Evolutionary conservation across 2,113 vertebrate genomes (phyloP).

Genomic region (Mormoops blainvillei): DNA sequence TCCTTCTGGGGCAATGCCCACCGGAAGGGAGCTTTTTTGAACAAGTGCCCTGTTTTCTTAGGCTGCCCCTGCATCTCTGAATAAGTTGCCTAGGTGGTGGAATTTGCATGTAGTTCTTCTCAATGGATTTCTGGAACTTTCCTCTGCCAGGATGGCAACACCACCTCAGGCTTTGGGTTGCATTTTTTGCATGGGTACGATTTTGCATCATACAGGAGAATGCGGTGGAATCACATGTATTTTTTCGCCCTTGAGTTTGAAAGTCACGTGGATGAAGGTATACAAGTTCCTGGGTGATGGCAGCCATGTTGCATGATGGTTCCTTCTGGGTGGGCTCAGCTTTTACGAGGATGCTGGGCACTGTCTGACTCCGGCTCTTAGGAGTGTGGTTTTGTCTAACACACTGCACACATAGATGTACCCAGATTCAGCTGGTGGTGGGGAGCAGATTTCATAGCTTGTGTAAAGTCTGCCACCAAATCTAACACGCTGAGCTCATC

Average conservation of each 20-base stretch:
- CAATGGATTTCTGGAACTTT: not conserved
- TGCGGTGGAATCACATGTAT: not conserved
- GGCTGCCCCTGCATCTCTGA: not conserved
- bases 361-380: conserved; percentile 61
- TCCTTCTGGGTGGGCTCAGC: conserved; percentile 62
- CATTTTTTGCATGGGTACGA: not conserved
- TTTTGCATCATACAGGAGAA: not conserved
- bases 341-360: conserved; percentile 56
- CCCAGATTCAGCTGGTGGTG: conserved; percentile 57
- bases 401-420: conserved; percentile 71
- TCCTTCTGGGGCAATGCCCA: not conserved
- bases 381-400: conserved; percentile 67
- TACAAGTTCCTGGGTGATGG: conserved; percentile 39
- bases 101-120: not conserved
- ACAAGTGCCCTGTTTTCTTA: not conserved
- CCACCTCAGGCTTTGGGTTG: not conserved
- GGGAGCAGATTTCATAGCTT: conserved; percentile 64
- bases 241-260: conserved; percentile 15
- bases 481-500: conserved; percentile 48
- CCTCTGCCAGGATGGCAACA: not conserved
- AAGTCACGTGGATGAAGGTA: conserved; percentile 14
- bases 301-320: not conserved
- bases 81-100: not conserved
- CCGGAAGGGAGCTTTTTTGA: not conserved
- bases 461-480: conserved; percentile 57